Evolutionary conservation across 1,140 invertebrate species (phyloP).

Genomic region (Musca vetustissima): DNA sequence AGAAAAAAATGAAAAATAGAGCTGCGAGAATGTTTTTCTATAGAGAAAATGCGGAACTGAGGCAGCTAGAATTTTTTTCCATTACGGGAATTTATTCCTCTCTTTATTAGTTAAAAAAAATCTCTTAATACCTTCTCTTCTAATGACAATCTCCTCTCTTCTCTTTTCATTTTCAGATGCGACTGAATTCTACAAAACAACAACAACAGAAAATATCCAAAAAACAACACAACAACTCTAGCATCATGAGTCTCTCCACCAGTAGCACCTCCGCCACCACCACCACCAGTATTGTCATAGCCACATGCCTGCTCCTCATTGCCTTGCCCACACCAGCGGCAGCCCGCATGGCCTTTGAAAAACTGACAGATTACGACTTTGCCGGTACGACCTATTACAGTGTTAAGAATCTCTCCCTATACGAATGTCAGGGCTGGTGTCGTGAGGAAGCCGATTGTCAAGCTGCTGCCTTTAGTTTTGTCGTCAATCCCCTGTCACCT

Average conservation of each 20-base stretch:
- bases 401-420: constrained; percentile 86
- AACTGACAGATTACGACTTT: constrained; percentile 89
- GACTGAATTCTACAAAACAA: constrained; percentile 15
- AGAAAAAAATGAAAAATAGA: too few relatives aligned
- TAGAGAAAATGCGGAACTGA: too few relatives aligned
- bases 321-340: constrained; percentile 32
- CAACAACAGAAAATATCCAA: too few relatives aligned
- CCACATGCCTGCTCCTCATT: constrained; percentile 33
- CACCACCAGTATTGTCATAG: constrained; percentile 29
- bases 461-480: constrained; percentile 88
- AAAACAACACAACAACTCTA: neutral
- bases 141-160: neutral
- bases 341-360: constrained; percentile 86
- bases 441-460: constrained; percentile 88
- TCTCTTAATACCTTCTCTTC: too few relatives aligned
- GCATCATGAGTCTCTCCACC: neutral
- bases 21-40: too few relatives aligned
- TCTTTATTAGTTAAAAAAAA: too few relatives aligned
- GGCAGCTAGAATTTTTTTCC: too few relatives aligned
- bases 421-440: constrained; percentile 94
- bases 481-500: constrained; percentile 86
- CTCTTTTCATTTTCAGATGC: constrained; percentile 27
- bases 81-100: too few relatives aligned
- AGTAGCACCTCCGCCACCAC: constrained; percentile 3
- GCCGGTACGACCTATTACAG: constrained; percentile 89